These are phyloP conservation scores for Zele albiditarsus DNA, from an alignment of 2,888 invertebrate species.

Conservation along the genomic window DNA sequence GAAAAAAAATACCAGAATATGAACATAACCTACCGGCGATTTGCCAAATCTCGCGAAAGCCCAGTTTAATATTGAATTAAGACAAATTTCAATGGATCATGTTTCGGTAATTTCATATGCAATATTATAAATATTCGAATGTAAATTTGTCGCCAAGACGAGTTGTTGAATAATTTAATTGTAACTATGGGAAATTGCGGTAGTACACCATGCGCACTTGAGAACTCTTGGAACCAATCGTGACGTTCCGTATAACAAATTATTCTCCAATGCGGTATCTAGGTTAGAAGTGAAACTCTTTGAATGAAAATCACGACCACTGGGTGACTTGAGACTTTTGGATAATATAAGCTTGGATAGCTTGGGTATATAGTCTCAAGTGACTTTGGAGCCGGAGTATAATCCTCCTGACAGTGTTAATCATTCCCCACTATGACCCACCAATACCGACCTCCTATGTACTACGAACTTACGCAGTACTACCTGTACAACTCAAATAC, in stretches of 20 bases:
- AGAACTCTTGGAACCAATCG: not conserved
- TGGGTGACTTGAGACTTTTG: slow-evolving; percentile 51
- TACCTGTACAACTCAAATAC: slow-evolving; percentile 1
- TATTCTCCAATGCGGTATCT: slow-evolving; percentile 55
- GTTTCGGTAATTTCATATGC: not conserved
- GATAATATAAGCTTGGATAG: not conserved
- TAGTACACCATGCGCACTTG: not conserved
- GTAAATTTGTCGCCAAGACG: not conserved
- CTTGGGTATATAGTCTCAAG: not conserved
- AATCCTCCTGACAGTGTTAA: not conserved
- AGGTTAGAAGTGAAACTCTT: slow-evolving; percentile 72
- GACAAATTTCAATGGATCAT: not conserved
- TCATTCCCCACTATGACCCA: not conserved
- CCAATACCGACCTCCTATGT: not conserved
- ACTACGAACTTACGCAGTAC: too few relatives aligned
- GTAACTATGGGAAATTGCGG: too few relatives aligned
- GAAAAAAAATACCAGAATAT: not conserved
- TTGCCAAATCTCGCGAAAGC: slow-evolving; percentile 22
- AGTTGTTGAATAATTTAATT: not conserved
- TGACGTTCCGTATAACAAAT: not conserved
- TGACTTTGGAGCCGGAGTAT: slow-evolving; percentile 4
- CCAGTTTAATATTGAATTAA: not conserved
- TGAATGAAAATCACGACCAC: slow-evolving; percentile 63
- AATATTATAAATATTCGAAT: not conserved
- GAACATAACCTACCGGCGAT: slow-evolving; percentile 21